Conservation (phyloP, 1,140 invertebrate genomes). For the Archegozetes longisetosus region DNA sequence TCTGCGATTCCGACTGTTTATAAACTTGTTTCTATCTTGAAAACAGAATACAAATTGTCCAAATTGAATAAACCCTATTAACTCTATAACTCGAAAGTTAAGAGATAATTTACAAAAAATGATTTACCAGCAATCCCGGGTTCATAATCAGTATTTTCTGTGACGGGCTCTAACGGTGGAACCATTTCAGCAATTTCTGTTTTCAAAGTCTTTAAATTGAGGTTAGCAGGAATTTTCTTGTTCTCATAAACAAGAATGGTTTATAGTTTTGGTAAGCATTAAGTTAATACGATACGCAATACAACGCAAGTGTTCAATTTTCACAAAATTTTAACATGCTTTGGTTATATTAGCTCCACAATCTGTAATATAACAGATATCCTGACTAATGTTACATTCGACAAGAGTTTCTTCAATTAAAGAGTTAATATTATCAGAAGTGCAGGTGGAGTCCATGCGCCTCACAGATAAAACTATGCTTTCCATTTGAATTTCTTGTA, state of each 20-base stretch:
- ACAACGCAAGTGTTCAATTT: constrained; percentile 70
- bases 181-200: constrained; percentile 67
- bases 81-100: neutral
- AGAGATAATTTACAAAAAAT: neutral
- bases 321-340: constrained; percentile 69
- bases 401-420: constrained; percentile 89
- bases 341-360: constrained; percentile 60
- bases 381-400: constrained; percentile 63
- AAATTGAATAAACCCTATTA: too few species aligned
- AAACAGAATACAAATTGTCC: too few species aligned
- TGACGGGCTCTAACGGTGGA: constrained; percentile 53
- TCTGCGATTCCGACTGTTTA: too few species aligned
- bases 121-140: constrained; percentile 31
- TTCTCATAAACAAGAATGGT: constrained; percentile 58
- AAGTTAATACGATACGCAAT: constrained; percentile 56
- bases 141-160: constrained; percentile 28
- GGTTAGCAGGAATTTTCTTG: constrained; percentile 66
- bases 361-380: constrained; percentile 83
- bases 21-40: too few species aligned
- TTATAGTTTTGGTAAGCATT: constrained; percentile 36
- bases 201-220: constrained; percentile 76
- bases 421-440: constrained; percentile 96
- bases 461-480: too few species aligned
- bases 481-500: too few species aligned
- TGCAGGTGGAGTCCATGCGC: too few species aligned